A percentile compares a stretch with the other conserved stretches of the same genome.
Conservation (phyloP, 2,888 invertebrate genomes). For the Philhelius pedissequus region DNA sequence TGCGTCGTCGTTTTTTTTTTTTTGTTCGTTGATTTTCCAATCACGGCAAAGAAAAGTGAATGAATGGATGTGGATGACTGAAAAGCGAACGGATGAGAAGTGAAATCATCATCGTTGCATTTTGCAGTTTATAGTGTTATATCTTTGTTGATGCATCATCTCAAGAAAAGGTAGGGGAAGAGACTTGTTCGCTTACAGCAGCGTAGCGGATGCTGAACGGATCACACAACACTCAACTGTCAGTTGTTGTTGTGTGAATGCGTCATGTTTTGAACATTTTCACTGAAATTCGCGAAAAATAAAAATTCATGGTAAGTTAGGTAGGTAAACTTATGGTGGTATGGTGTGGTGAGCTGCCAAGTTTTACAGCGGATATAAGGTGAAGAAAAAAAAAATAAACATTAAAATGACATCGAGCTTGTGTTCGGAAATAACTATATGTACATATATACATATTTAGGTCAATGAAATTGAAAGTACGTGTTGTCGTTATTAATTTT, state of each 20-base stretch:
- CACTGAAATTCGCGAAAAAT: constrained; percentile 33
- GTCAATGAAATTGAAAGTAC: constrained; percentile 59
- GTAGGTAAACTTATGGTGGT: not conserved
- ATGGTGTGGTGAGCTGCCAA: constrained; percentile 33
- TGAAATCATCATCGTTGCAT: constrained; percentile 63
- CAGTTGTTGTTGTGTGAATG: constrained; percentile 46
- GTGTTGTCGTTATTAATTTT: constrained; percentile 24
- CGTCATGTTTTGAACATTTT: constrained; percentile 62
- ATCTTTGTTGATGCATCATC: constrained; percentile 7
- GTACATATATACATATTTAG: constrained; percentile 41
- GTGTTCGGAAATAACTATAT: constrained; percentile 32
- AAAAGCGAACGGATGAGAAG: constrained; percentile 67
- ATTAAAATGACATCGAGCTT: constrained; percentile 17
- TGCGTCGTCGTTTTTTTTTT: not conserved
- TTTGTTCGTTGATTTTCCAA: constrained; percentile 66
- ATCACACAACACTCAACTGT: constrained; percentile 54
- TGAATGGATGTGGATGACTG: constrained; percentile 51
- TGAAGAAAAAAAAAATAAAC: constrained; percentile 16
- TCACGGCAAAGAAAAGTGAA: constrained; percentile 65
- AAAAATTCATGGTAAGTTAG: not conserved
- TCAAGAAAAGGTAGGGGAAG: not conserved
- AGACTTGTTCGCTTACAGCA: constrained; percentile 22
- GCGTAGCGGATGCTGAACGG: constrained; percentile 59
- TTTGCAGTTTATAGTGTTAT: constrained; percentile 4
- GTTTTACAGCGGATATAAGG: constrained; percentile 32